These are phyloP conservation scores for Globia sparganii DNA, from an alignment of 2,888 invertebrate species.

Conservation along the genomic window DNA sequence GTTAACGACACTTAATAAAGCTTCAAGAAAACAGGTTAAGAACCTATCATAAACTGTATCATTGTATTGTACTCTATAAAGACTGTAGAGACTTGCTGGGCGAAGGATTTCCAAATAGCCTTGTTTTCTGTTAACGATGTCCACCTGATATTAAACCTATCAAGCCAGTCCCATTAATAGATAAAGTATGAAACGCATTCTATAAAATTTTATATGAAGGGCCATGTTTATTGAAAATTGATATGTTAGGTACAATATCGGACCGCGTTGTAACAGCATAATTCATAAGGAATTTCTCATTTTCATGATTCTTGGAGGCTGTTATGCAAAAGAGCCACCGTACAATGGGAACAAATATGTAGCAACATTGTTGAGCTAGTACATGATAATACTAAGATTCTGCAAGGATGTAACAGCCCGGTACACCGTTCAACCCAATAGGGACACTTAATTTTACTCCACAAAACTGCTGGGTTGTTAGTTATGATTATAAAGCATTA, in stretches of 20 bases:
- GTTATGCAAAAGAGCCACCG: conserved; percentile 58
- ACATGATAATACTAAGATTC: conserved; percentile 52
- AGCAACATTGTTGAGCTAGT: conserved; percentile 56
- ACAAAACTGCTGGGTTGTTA: conserved; percentile 58
- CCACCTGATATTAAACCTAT: conserved; percentile 36
- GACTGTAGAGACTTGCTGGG: conserved; percentile 21
- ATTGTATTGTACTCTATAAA: conserved; percentile 27
- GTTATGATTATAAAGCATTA: conserved; percentile 58
- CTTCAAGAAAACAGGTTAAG: conserved; percentile 5
- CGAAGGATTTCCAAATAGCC: conserved; percentile 26
- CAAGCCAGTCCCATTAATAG: conserved; percentile 16
- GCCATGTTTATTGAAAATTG: conserved; percentile 42
- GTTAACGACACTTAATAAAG: conserved; percentile 21
- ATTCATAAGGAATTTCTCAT: conserved; percentile 54
- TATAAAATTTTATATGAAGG: conserved; percentile 46
- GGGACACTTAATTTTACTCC: conserved; percentile 59
- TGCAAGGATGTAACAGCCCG: conserved; percentile 51
- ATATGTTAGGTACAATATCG: conserved; percentile 39
- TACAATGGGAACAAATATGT: conserved; percentile 60
- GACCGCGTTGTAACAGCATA: conserved; percentile 38
- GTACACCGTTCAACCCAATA: conserved; percentile 56
- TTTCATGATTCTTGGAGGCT: conserved; percentile 57
- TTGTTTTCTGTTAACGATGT: conserved; percentile 36
- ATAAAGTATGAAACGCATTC: conserved; percentile 29
- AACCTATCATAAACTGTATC: conserved; percentile 20